Percentiles rank a stretch among this genome's conserved stretches.
Conservation (phyloP, 2,113 vertebrate species). For the Meriones unguiculatus region DNA sequence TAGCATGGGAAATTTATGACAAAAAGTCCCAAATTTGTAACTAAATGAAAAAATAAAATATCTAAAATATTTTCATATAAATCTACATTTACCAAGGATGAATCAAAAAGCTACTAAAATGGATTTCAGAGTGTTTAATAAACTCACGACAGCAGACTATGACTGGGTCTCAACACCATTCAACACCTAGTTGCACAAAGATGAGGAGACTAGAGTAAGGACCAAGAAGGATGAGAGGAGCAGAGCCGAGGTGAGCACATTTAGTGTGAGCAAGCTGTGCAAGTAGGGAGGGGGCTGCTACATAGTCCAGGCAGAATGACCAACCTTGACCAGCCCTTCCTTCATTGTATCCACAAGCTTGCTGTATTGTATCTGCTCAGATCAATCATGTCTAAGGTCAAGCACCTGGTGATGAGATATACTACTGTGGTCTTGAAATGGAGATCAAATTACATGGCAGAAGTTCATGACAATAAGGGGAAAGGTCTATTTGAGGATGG, state of each 20-base stretch:
- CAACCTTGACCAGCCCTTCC: fast-evolving
- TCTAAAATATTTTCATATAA: neutral
- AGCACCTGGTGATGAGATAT: too few relatives aligned
- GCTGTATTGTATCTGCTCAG: neutral
- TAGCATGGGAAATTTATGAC: neutral
- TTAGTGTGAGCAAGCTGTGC: neutral
- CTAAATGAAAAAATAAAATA: neutral
- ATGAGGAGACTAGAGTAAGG: neutral
- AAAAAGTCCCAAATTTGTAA: neutral
- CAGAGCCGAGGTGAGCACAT: fast-evolving
- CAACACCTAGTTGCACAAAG: neutral
- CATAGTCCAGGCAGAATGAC: fast-evolving
- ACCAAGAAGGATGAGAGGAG: fast-evolving
- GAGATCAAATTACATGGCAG: neutral
- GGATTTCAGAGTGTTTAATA: too few relatives aligned
- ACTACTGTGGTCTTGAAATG: fast-evolving
- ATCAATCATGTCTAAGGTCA: neutral
- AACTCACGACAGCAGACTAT: neutral
- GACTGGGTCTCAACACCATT: neutral
- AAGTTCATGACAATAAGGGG: too few relatives aligned
- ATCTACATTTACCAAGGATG: neutral
- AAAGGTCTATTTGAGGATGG: fast-evolving
- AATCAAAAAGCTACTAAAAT: neutral
- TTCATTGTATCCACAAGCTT: fast-evolving
- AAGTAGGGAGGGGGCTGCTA: fast-evolving